Percentiles rank a stretch among this genome's conserved stretches.
phyloP scores from a whole-genome alignment of 2,113 vertebrate genomes.

The Paratilapia polleni region DNA sequence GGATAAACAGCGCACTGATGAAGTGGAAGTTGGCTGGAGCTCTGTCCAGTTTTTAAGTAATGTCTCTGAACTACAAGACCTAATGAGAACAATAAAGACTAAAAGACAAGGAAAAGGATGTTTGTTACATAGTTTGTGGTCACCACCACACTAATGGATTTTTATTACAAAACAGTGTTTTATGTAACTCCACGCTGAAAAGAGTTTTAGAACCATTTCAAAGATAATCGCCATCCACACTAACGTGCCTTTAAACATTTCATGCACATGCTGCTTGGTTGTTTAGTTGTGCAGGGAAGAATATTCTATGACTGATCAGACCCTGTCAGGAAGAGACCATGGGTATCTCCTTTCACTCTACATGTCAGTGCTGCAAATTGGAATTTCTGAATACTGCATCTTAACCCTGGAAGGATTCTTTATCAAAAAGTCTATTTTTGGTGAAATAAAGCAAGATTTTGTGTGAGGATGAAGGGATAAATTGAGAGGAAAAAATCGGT shows the following conservation, averaged over 20 bases:
- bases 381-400: background rate
- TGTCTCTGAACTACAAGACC: background rate
- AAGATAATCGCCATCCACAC: too few species aligned
- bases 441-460: background rate
- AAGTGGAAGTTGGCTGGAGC: conserved; percentile 1
- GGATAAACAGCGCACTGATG: background rate
- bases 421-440: background rate
- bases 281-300: background rate
- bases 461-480: background rate
- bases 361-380: background rate
- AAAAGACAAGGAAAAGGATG: background rate
- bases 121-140: background rate
- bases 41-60: background rate
- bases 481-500: background rate
- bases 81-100: background rate
- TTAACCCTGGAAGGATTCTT: background rate
- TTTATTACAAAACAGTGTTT: background rate
- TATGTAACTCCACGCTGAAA: background rate
- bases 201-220: too few species aligned
- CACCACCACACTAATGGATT: background rate
- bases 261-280: background rate
- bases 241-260: background rate
- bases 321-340: background rate
- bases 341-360: background rate
- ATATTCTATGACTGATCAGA: background rate